A percentile compares a stretch with the other conserved stretches of the same genome.
Conservation (phyloP, 2,797 vertebrate species). For the Ataeniobius toweri region DNA sequence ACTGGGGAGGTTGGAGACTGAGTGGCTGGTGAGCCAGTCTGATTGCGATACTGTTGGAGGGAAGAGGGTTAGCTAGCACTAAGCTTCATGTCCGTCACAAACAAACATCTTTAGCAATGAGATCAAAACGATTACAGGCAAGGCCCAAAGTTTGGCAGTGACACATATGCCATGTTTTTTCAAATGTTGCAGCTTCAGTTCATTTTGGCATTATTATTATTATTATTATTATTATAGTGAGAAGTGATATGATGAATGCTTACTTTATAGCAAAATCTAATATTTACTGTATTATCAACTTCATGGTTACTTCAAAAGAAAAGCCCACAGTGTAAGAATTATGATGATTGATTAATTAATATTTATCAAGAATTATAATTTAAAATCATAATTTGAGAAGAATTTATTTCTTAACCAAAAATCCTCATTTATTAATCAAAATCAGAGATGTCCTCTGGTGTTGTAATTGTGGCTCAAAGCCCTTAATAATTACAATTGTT, state of each 20-base stretch:
- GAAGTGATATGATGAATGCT: neutral
- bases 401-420: too few species aligned
- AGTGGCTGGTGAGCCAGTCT: conserved; percentile 97
- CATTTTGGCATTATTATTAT: neutral
- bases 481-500: too few species aligned
- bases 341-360: too few species aligned
- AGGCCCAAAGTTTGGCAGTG: neutral
- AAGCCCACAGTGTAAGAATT: neutral
- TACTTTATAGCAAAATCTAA: neutral
- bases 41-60: conserved; percentile 98
- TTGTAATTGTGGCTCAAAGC: too few species aligned
- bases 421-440: too few species aligned
- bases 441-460: too few species aligned
- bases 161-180: neutral
- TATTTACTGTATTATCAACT: neutral
- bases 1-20: conserved; percentile 99
- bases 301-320: neutral
- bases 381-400: too few species aligned
- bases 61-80: conserved; percentile 85
- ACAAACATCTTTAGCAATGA: conserved; percentile 50
- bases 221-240: neutral
- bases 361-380: too few species aligned
- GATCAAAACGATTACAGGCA: conserved; percentile 3
- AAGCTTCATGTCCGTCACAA: conserved; percentile 80
- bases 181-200: neutral